Base-by-base conservation (phyloP, 2,797 vertebrate species). In the Cirrhinus molitorella region DNA sequence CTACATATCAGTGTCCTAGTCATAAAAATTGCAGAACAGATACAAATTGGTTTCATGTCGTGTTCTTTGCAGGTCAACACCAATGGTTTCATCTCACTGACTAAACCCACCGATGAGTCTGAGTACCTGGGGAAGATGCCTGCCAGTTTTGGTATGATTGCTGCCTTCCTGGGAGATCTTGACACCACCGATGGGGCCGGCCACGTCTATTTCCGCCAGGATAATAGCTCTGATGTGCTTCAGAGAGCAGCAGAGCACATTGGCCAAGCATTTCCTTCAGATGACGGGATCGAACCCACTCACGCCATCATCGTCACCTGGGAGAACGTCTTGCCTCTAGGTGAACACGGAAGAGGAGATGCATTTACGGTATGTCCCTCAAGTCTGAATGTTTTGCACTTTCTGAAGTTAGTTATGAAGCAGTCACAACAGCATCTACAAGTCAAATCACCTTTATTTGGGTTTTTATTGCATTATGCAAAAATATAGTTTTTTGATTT, bases 121-220 rank as follows among this genome's bases (percentile, higher is more conserved):
- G 84, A 93, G 45, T 96, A 96, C 75, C 93, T 97, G 19, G 96
- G 96, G 13, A 92, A 93, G 68, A 96, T 95, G 88, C 97, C 97
- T 0, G 85, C 95, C 2, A 82, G 59, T 47, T 97, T 98, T 37
- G 94, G 94, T 8, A 93, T 94, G 74, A 91, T 97, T 0, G 96
- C 96, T 0, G 95, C 94, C 1, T 95, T 97, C 87, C 91, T 97
- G 88, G 96, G 97, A 0, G 95, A 98, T 88, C 90, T 99, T 92
- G 96, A 98, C 90, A 96, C 93, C 25, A 93, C 93, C 0, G 94
- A 92, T 1, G 93, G 95, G 19, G 86, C 1, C 2, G 97, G 97
- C n/a, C 93, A 90, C 65, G 94, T 99, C 17, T 96, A 93, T 87
- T 98, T 94, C 88, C 94, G 97, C 31, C 91, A 96, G 92, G 96